phyloP scores from a whole-genome alignment of 2,113 vertebrate species.

The Peromyscus californicus region DNA sequence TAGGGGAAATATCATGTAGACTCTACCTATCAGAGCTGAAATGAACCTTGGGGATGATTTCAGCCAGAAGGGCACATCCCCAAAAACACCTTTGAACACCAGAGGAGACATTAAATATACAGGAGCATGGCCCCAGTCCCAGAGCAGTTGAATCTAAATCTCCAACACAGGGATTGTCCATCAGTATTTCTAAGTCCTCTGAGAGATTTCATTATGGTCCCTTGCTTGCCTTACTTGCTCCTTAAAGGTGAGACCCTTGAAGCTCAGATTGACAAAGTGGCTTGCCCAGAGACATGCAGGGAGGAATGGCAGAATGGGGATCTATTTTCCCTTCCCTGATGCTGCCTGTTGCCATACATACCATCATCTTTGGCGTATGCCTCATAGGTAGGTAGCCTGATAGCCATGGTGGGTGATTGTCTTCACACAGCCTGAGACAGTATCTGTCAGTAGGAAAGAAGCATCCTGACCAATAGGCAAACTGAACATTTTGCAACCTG shows the following conservation, averaged over 20 bases:
- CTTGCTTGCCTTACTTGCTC: neutral
- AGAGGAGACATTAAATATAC: neutral
- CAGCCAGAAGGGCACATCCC: neutral
- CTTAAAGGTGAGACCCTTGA: slow-evolving; percentile 14
- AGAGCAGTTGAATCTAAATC: neutral
- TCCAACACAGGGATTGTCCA: neutral
- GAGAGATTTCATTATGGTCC: neutral
- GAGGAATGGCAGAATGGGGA: neutral
- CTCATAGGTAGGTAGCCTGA: neutral
- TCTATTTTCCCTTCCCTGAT: neutral
- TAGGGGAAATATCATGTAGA: neutral
- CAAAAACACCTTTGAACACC: neutral
- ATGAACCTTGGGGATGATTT: neutral
- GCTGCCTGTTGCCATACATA: accelerated
- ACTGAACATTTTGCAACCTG: neutral
- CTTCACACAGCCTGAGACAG: neutral
- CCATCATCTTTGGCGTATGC: accelerated
- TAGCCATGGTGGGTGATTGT: neutral
- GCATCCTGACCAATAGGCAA: neutral
- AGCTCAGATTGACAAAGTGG: neutral
- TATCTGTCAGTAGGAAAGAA: no score
- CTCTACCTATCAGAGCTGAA: neutral
- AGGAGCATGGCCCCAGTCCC: no score
- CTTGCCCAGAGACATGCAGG: neutral
- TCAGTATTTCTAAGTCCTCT: neutral